Evolutionary conservation across 1,140 invertebrate species (phyloP).

Genomic region (Melitaea cinxia): DNA sequence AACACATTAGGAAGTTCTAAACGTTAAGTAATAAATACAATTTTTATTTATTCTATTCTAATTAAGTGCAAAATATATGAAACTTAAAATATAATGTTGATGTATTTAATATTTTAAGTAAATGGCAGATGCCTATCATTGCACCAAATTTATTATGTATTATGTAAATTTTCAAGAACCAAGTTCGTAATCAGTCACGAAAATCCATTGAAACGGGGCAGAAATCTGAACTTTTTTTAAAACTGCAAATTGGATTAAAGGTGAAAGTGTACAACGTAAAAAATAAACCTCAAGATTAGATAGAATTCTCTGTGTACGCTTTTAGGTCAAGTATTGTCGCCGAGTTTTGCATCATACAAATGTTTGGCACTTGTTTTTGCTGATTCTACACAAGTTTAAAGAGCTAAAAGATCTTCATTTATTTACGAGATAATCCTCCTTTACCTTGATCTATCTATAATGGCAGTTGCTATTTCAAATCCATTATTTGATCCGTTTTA

Average conservation of each 20-base stretch:
- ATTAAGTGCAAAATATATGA: too few relatives aligned
- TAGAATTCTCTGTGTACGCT: conserved; percentile 41
- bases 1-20: too few relatives aligned
- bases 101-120: too few relatives aligned
- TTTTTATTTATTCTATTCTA: too few relatives aligned
- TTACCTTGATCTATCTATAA: conserved; percentile 31
- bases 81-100: too few relatives aligned
- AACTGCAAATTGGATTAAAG: conserved; percentile 36
- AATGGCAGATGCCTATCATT: too few relatives aligned
- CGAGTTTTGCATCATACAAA: conserved; percentile 42
- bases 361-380: conserved; percentile 41
- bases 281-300: conserved; percentile 40
- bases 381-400: conserved; percentile 39
- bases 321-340: conserved; percentile 44
- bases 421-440: conserved; percentile 34
- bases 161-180: too few relatives aligned
- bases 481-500: conserved; percentile 4
- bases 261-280: conserved; percentile 30
- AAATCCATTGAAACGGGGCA: neutral
- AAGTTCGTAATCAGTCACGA: neutral
- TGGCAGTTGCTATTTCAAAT: conserved; percentile 15
- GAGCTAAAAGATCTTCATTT: conserved; percentile 29
- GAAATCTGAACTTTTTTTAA: neutral
- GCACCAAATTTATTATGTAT: too few relatives aligned
- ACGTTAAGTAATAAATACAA: too few relatives aligned